These are phyloP conservation scores for Drosophila silvestris DNA, from an alignment of 2,888 invertebrate species.

Conservation along the genomic window DNA sequence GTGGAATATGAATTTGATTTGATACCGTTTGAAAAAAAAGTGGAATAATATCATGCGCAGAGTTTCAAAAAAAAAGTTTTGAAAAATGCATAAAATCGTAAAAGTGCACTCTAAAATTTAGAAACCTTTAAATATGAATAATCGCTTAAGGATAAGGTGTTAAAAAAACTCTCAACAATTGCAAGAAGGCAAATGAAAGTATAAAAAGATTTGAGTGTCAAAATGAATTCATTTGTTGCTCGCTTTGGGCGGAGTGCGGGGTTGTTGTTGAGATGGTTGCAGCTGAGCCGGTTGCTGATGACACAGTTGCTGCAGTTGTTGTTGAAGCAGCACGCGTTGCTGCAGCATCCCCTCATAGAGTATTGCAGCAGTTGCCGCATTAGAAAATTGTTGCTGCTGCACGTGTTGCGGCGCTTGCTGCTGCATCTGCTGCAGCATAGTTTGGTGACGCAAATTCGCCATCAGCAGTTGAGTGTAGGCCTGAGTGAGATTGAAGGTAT, in stretches of 20 bases:
- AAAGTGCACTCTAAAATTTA: not conserved
- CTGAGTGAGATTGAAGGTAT: conserved; percentile 9
- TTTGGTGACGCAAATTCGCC: conserved; percentile 36
- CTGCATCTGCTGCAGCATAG: conserved; percentile 12
- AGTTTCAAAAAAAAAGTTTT: not conserved
- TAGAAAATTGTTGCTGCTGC: conserved; percentile 11
- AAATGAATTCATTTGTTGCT: conserved; percentile 26
- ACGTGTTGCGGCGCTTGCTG: conserved; percentile 29
- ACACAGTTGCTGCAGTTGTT: conserved; percentile 10
- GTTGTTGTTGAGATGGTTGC: conserved; percentile 15
- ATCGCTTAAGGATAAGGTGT: not conserved
- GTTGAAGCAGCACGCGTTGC: conserved; percentile 17
- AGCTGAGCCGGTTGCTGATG: conserved; percentile 2
- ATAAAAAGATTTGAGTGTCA: not conserved
- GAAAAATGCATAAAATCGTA: not conserved
- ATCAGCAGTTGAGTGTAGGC: conserved; percentile 42
- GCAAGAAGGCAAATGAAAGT: not conserved
- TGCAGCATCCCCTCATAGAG: conserved; percentile 48
- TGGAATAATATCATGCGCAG: not conserved
- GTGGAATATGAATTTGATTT: too few relatives aligned
- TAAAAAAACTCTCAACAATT: not conserved
- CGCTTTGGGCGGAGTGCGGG: conserved; percentile 39
- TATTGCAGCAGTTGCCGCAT: conserved; percentile 30
- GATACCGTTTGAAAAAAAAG: not conserved
- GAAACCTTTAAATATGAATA: not conserved